phyloP scores from a whole-genome alignment of 2,113 vertebrate species.

The Pygoscelis antarcticus region DNA sequence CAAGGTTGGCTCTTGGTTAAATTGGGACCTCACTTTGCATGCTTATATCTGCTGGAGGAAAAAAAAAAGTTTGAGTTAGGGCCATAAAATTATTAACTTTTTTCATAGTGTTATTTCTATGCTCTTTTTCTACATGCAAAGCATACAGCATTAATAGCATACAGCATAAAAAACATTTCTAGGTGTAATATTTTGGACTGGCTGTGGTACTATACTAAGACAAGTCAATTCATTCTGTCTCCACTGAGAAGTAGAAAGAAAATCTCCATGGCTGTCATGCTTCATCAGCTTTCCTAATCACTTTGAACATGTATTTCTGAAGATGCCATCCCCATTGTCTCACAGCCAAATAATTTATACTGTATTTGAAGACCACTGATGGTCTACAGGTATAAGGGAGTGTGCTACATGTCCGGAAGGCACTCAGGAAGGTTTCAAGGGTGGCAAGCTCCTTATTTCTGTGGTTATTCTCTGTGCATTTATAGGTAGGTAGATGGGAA shows the following conservation, averaged over 20 bases:
- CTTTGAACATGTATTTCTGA: background rate
- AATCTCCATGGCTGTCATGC: background rate
- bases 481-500: background rate
- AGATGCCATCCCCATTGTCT: background rate
- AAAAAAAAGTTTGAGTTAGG: background rate
- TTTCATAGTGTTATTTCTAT: background rate
- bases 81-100: background rate
- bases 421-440: background rate
- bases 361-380: background rate
- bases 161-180: background rate
- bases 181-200: background rate
- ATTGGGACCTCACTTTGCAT: background rate
- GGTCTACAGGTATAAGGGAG: background rate
- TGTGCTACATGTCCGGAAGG: background rate
- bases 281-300: background rate
- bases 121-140: background rate
- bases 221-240: background rate
- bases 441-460: background rate
- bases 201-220: background rate
- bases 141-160: background rate
- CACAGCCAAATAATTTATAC: background rate
- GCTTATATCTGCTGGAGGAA: background rate
- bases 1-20: constrained; percentile 15
- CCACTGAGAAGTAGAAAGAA: background rate
- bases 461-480: background rate